Evolutionary conservation across 2,888 invertebrate genomes (phyloP), one percentile per base, ranked within the genome.

Genomic region (Germaria angustata): DNA sequence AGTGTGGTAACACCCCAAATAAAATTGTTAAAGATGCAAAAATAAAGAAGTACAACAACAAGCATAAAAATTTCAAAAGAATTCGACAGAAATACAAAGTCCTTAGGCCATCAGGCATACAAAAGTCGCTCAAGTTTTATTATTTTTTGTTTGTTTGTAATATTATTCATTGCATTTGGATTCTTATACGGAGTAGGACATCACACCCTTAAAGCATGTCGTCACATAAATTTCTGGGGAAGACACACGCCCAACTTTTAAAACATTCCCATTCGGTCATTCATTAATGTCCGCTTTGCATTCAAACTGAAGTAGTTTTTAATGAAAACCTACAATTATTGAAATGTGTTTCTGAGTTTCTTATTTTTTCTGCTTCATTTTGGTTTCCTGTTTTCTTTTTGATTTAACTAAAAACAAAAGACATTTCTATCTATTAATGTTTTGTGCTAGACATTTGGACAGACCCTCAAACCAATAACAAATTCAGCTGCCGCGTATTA

Each of bases 271-370:
- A 59, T 63, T 39, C 69, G 49, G 36, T 55, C 41, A 71, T 65
- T 76, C 57, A 53, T 69, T 65, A 39, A 71, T 68, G 49, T 11
- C 28, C 46, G 7, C 53, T 28, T 44, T 46, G 41, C 32, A 49
- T 66, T 59, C 9, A 55, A 72, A 66, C 53, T 66, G 59, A 80
- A 82, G 65, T 51, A 44, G 51, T 80, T 61, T 71, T 76, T n/a
- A 59, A 77, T 79, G 78, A 81, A 86, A 88, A 86, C 89, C 88
- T 86, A 86, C 88, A 89, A 89, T 89, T 89, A 89, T 87, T 87
- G 86, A 89, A 89, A 89, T 88, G 89, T 88, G 89, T 82, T 79
- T 82, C 59, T 66, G 20, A 20, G 15, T 65, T 61, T 6, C 9
- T 32, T 59, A n/a, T 51, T 61, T 53, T 1, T 17, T 22, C 41